Conservation (phyloP, 1,140 invertebrate species). For the Samia ricini region DNA sequence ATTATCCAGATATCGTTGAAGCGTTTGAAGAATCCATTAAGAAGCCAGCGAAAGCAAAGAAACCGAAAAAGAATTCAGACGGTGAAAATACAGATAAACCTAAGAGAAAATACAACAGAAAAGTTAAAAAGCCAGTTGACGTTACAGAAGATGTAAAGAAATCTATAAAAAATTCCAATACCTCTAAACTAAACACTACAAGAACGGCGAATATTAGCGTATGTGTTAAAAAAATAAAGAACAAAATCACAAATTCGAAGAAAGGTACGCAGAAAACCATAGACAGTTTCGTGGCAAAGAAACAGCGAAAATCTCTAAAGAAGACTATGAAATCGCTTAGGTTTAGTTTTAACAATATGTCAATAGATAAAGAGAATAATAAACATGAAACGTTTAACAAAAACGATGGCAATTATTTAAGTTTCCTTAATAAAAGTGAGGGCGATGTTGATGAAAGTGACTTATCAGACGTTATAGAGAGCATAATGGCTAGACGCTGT, state of each 20-base stretch:
- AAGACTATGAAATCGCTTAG: conserved; percentile 28
- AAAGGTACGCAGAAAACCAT: conserved; percentile 48
- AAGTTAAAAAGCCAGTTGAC: conserved; percentile 46
- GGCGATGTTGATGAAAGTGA: conserved; percentile 74
- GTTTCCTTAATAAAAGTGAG: conserved; percentile 66
- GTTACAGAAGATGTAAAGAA: conserved; percentile 33
- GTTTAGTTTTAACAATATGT: conserved; percentile 41
- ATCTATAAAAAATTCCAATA: conserved; percentile 39
- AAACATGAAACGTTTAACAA: conserved; percentile 18
- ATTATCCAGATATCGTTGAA: conserved; percentile 82
- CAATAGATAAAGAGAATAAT: conserved; percentile 23
- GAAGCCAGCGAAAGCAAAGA: conserved; percentile 77
- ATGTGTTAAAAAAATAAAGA: conserved; percentile 53
- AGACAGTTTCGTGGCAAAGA: conserved; percentile 55
- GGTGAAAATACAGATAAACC: conserved; percentile 56
- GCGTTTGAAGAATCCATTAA: conserved; percentile 75
- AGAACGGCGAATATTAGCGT: conserved; percentile 53
- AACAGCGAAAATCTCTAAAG: conserved; percentile 39
- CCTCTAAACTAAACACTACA: conserved; percentile 37
- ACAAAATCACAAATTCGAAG: conserved; percentile 46
- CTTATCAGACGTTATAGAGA: conserved; percentile 80
- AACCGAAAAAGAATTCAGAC: conserved; percentile 38
- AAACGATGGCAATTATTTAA: conserved; percentile 30
- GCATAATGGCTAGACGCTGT: conserved; percentile 71
- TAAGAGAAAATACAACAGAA: conserved; percentile 63